Evolutionary conservation across 2,113 vertebrate species (phyloP), one percentile per base, ranked within the genome.

Genomic region (Rhagologus leucostigma): DNA sequence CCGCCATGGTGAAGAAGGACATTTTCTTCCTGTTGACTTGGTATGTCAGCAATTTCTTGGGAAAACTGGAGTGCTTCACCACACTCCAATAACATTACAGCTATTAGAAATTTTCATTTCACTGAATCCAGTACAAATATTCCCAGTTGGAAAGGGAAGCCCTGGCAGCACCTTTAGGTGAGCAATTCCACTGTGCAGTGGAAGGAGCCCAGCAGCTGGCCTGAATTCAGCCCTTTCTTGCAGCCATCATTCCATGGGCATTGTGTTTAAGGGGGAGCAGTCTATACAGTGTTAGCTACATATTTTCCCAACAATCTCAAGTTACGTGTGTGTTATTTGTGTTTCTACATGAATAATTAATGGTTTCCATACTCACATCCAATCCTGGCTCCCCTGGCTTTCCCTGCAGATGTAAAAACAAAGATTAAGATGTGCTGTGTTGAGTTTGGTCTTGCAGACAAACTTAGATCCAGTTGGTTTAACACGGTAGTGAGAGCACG

Each of bases 381-480:
- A 99, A 91, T 98, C 99, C 99, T 64, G 99, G 98, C 95, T 99
- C 99, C 20, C 99, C 99, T 1, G 98, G 97, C 97, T 98, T 98
- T 80, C 99, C 99, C 99, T 99, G 96, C 75, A 57, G 88, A 88
- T 44, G 86, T 53, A 97, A 76, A 97, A 78, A 95, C 39, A 89
- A 49, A 57, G 70, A 52, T 75, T 27, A 86, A 24, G n/a, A 71
- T 8, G 7, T 24, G 62, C 6, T 32, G 1, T 10, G 8, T 24
- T 33, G 83, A 77, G 39, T 44, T 68, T 62, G 44, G 22, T 27
- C 6, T 55, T 16, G 5, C 37, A 78, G 84, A 30, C n/a, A 85
- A 75, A 35, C 39, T 67, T 19, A 1, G 0, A 53, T 12, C 18
- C 41, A 41, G 11, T 21, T 69, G 53, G 41, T 65, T 56, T 92